These are phyloP conservation scores for Ctenosaura bakeri DNA, from an alignment of 2,797 vertebrate genomes.

Conservation along the genomic window DNA sequence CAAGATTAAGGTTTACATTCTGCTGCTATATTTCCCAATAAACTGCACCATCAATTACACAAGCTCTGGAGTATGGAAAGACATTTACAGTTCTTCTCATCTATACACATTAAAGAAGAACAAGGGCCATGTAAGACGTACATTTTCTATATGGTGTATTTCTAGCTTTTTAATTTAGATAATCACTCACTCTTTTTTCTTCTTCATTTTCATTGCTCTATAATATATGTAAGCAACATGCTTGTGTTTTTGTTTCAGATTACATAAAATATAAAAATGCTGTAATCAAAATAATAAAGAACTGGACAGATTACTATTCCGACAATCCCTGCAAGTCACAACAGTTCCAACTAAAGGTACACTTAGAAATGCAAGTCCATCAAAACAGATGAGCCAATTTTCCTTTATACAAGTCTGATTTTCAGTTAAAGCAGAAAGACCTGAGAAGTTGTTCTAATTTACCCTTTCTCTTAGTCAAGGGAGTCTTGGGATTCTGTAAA, in stretches of 20 bases:
- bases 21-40: background rate
- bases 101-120: background rate
- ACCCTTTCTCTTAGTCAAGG: background rate
- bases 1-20: constrained; percentile 12
- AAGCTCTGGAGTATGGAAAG: background rate
- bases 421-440: constrained; percentile 11
- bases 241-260: constrained; percentile 2
- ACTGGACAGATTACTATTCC: constrained; percentile 42
- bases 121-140: background rate
- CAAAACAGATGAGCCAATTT: constrained; percentile 40
- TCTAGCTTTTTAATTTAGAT: background rate
- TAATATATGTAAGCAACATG: constrained; percentile 10
- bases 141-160: background rate
- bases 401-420: background rate
- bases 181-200: background rate
- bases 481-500: background rate
- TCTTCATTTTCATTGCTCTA: constrained; percentile 2
- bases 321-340: constrained; percentile 62
- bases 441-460: background rate
- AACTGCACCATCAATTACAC: background rate
- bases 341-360: constrained; percentile 63
- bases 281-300: constrained; percentile 10
- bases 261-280: constrained; percentile 6
- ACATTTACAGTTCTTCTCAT: background rate
- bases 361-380: constrained; percentile 67